Evolutionary conservation across 2,797 vertebrate genomes (phyloP), one percentile per base, ranked within the genome.

Genomic region (Euthynnus affinis): DNA sequence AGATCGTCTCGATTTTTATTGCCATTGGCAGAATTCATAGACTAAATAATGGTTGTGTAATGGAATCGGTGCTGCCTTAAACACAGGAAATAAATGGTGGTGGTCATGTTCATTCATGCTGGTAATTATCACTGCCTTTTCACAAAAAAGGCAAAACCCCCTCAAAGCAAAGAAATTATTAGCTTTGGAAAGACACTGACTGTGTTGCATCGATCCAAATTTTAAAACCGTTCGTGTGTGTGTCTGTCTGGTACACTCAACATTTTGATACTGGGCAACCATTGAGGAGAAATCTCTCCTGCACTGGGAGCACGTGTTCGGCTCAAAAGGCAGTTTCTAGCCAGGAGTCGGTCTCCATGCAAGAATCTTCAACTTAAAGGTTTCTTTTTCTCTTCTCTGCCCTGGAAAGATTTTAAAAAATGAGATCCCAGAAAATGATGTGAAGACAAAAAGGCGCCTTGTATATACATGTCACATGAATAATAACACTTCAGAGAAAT

Each of bases 1-100:
- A 88, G 84, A 91, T 91, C 59, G 89, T 89, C 88, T 93, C 74
- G 42, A 68, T 83, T 91, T 88, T 87, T 93, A 89, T 93, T 92
- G 68, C 77, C 74, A 8, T 90, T 93, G 92, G 91, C 93, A 86
- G 62, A 77, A 85, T 49, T 75, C 67, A 76, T 66, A 91, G 88
- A 91, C 92, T 91, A 91, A 93, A 93, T 92, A 89, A 91, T 89
- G 86, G 81, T 90, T 89, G 90, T 89, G 88, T 90, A 89, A 92
- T 89, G 90, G 90, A 92, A 92, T 81, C 68, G 49, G 81, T 83
- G 85, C 86, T 66, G 77, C 64, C 70, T 87, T 65, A 88, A 90
- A 91, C 68, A 76, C 73, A 64, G 83, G 87, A 88, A 92, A 91
- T 80, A 87, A 91, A 89, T 85, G 86, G 73, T 69, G 85, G 87